Base-by-base conservation (phyloP, 2,888 invertebrate species). In the Trilocha varians region DNA sequence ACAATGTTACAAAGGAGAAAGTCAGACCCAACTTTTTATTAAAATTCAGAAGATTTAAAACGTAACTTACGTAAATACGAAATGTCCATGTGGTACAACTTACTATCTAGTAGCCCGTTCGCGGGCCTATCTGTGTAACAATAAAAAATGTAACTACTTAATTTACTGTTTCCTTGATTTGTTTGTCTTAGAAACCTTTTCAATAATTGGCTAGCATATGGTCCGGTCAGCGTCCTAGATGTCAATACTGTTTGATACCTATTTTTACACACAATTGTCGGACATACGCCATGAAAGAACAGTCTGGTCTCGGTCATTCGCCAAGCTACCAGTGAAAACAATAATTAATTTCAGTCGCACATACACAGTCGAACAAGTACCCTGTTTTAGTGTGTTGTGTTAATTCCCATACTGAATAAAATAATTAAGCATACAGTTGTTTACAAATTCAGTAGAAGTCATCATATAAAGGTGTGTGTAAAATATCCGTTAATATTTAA, bases 201-300 rank as follows among this genome's bases (percentile, higher is more conserved):
- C 25, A 25, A 25, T 25, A 25, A 11, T 25, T 25, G 25, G 72
- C 78, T 84, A 83, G 80, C 82, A 79, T 74, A 62, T 63, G 68
- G 71, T 69, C 64, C 72, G 77, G 77, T 71, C 72, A 72, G 69
- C 66, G 84, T 73, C 70, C 84, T 74, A 84, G 58, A 71, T 83
- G 77, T 79, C 75, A 65, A 77, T 79, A 74, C 69, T 58, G 67
- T 67, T 61, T 66, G 68, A 76, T 60, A 69, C 70, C 70, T 78
- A 78, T 80, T 82, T 82, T 77, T 69, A 69, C 75, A 83, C 76
- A 83, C 79, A 73, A 76, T 77, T 72, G 78, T 82, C 78, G 83
- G 83, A 84, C 66, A 70, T 58, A 62, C 78, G 78, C 77, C 77
- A 77, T 57, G 53, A 57, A 66, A 67, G 62, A 71, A 59, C 55